Percentiles rank a stretch among this genome's conserved stretches.
phyloP scores from a whole-genome alignment of 1,140 invertebrate species.

The Geopemphigus sp. region DNA sequence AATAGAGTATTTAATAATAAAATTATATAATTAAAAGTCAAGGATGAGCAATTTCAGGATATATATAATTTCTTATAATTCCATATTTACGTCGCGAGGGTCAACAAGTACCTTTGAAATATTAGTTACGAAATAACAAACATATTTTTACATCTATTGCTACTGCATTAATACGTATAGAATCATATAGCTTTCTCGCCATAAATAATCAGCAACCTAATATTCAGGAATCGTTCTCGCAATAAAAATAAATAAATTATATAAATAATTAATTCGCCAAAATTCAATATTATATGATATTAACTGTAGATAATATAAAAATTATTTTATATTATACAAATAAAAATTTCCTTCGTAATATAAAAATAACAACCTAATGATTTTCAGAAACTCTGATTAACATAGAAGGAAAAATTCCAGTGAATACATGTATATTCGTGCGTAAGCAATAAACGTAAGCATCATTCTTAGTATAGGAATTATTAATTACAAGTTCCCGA shows the following conservation, averaged over 20 bases:
- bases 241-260: neutral
- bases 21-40: slow-evolving; percentile 23
- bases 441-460: no score
- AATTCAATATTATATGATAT: no score
- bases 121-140: neutral
- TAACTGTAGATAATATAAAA: no score
- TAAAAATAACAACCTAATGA: neutral
- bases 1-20: neutral
- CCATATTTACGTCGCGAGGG: neutral
- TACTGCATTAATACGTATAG: neutral
- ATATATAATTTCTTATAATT: slow-evolving; percentile 1
- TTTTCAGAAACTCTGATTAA: neutral
- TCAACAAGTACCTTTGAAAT: neutral
- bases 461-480: neutral
- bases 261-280: no score
- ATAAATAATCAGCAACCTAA: neutral
- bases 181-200: neutral
- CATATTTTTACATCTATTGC: neutral
- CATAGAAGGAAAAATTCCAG: neutral
- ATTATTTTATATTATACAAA: no score
- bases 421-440: no score
- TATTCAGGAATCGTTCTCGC: neutral
- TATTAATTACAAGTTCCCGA: no score
- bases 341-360: neutral
- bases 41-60: neutral